Evolutionary conservation across 37 sponge, comb jelly and placozoan genomes (phyloP).

Genomic region (Chondrilla cf. caribensis): DNA sequence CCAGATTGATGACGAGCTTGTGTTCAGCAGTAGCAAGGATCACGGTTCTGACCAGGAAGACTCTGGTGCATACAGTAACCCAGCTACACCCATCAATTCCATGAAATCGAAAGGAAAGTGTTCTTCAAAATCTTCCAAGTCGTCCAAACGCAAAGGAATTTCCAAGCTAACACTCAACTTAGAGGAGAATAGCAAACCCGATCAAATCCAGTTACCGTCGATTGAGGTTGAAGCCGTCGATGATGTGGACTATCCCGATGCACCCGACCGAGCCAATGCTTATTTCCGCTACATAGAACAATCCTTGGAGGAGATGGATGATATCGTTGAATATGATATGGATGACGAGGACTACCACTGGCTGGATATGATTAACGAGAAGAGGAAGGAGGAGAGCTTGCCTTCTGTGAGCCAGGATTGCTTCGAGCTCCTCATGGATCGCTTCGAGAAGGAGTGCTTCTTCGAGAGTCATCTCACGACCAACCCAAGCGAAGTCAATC

Average conservation of each 20-base stretch:
- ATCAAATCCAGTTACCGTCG: constrained; percentile 20
- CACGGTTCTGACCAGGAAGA: constrained; percentile 20
- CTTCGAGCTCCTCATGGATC: constrained; percentile 98
- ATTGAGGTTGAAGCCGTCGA: constrained; percentile 43
- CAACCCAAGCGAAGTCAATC: constrained; percentile 31
- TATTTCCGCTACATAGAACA: constrained; percentile 78
- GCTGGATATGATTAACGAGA: constrained; percentile 89
- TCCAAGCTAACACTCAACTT: constrained; percentile 28
- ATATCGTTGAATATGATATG: constrained; percentile 96
- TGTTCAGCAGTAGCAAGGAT: background rate
- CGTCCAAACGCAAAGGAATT: background rate
- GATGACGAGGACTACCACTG: constrained; percentile 98
- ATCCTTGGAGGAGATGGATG: constrained; percentile 79
- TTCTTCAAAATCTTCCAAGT: background rate
- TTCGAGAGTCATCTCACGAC: constrained; percentile 82
- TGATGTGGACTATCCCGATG: constrained; percentile 47
- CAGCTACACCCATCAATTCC: constrained; percentile 1
- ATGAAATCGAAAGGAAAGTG: constrained; percentile 18
- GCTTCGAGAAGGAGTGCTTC: constrained; percentile 91
- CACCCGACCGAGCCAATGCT: constrained; percentile 37
- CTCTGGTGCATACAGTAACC: constrained; percentile 14
- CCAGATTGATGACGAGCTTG: constrained; percentile 58
- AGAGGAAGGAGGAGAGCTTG: constrained; percentile 75
- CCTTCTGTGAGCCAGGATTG: constrained; percentile 70
- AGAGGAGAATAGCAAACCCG: background rate